A percentile compares a stretch with the other conserved stretches of the same genome.
phyloP scores from a whole-genome alignment of 2,888 invertebrate genomes.

The Ametastegia equiseti region DNA sequence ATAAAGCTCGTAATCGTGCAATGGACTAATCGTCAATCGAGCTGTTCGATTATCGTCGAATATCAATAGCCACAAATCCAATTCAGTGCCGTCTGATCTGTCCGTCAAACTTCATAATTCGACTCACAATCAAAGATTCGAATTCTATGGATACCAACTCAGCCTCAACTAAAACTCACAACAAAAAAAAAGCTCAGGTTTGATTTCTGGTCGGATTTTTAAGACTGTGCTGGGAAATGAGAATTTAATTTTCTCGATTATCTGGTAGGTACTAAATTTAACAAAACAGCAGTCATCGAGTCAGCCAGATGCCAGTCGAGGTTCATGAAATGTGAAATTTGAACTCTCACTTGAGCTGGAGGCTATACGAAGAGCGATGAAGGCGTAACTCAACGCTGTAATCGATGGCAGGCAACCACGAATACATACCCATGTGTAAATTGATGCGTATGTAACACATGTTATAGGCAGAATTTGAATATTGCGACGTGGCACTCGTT shows the following conservation, averaged over 20 bases:
- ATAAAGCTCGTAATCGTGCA: not conserved
- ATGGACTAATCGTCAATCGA: not conserved
- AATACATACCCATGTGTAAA: not conserved
- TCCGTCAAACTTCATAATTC: not conserved
- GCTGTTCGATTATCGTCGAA: not conserved
- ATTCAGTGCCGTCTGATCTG: not conserved
- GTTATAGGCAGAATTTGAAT: slow-evolving; percentile 9
- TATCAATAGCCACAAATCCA: slow-evolving; percentile 7
- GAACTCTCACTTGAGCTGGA: not conserved
- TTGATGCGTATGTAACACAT: slow-evolving; percentile 1
- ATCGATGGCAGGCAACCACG: slow-evolving; percentile 11
- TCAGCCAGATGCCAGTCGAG: too few relatives aligned
- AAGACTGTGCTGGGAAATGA: not conserved
- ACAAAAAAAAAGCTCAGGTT: not conserved
- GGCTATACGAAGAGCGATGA: not conserved
- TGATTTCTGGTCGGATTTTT: not conserved
- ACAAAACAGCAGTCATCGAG: not conserved
- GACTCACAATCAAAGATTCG: too few relatives aligned
- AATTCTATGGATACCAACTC: not conserved
- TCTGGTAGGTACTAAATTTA: not conserved
- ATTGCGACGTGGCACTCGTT: not conserved
- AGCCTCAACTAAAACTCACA: not conserved
- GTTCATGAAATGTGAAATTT: slow-evolving; percentile 3
- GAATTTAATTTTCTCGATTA: not conserved
- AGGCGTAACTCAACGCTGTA: slow-evolving; percentile 24